Evolutionary conservation across 2,797 vertebrate species (phyloP).

Genomic region (Sarcophilus harrisii): DNA sequence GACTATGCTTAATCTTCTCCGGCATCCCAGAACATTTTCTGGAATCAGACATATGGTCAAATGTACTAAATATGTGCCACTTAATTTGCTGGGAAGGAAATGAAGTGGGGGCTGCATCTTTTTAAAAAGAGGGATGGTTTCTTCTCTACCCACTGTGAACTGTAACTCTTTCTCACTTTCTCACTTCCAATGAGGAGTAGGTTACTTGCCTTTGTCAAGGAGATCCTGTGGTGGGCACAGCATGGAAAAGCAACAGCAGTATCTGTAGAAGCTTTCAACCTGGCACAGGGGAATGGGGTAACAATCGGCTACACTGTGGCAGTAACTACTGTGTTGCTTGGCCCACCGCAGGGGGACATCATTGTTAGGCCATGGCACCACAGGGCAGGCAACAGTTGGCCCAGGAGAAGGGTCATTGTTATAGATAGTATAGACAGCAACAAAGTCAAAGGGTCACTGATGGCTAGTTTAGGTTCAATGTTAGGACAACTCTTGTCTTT

Average conservation of each 20-base stretch:
- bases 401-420: background rate
- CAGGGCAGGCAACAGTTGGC: background rate
- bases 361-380: background rate
- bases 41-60: background rate
- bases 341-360: background rate
- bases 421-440: background rate
- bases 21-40: background rate
- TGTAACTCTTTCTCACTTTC: no score
- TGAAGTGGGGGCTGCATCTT: background rate
- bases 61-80: background rate
- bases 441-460: background rate
- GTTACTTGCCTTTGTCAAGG: background rate
- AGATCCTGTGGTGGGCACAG: no score
- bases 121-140: background rate
- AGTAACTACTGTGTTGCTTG: background rate
- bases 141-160: no score
- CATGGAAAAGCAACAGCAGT: background rate
- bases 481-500: background rate
- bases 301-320: no score
- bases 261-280: no score
- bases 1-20: background rate
- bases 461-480: background rate
- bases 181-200: no score
- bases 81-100: background rate
- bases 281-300: background rate